These are phyloP conservation scores for Wasmannia auropunctata DNA, from an alignment of 1,140 invertebrate genomes.

Conservation along the genomic window DNA sequence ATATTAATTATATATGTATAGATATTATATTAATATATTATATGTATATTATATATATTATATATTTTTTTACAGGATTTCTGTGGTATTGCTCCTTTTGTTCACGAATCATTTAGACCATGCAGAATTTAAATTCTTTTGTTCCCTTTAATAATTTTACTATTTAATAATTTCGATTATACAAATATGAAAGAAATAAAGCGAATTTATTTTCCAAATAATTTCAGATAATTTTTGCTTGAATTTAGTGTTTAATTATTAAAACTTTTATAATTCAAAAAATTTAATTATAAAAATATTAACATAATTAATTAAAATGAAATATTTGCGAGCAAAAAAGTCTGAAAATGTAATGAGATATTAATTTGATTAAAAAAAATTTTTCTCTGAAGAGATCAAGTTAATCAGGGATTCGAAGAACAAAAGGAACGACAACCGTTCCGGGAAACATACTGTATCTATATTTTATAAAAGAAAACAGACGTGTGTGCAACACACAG, in stretches of 20 bases:
- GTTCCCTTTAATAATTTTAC: background rate
- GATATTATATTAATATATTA: constrained; percentile 68
- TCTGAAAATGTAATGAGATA: background rate
- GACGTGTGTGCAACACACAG: constrained; percentile 63
- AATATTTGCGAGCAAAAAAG: background rate
- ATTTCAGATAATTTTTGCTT: background rate
- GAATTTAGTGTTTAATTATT: background rate
- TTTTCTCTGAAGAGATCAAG: background rate
- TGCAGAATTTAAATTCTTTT: too few relatives aligned
- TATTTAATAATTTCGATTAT: background rate
- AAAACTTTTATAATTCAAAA: background rate
- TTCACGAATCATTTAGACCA: background rate
- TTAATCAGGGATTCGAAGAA: background rate
- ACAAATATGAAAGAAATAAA: background rate
- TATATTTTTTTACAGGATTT: constrained; percentile 37
- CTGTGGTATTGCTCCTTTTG: background rate
- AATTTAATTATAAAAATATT: constrained; percentile 2
- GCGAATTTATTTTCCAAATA: background rate
- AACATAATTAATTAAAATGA: constrained; percentile 4
- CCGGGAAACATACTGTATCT: background rate
- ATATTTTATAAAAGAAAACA: constrained; percentile 69
- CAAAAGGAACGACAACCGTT: background rate
- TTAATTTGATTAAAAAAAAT: background rate
- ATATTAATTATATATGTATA: constrained; percentile 23
- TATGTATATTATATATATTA: constrained; percentile 37